phyloP scores from a whole-genome alignment of 2,888 invertebrate species.

The Odontomyia ornata region DNA sequence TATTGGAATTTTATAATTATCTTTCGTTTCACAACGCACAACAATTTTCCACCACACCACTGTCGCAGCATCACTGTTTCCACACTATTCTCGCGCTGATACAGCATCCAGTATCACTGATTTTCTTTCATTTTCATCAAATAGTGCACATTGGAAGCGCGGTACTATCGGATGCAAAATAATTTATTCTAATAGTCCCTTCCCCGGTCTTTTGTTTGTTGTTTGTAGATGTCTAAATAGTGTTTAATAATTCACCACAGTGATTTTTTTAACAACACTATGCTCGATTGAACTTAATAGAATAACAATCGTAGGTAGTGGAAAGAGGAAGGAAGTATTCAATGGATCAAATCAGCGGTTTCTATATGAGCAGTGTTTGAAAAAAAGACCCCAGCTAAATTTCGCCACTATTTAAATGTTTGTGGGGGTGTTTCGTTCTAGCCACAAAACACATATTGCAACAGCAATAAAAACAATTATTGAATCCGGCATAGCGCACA shows the following conservation, averaged over 20 bases:
- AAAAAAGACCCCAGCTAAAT: slow-evolving; percentile 8
- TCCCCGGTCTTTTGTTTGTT: neutral
- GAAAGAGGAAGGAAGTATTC: slow-evolving; percentile 37
- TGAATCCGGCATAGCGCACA: too few species aligned
- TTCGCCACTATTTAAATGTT: neutral
- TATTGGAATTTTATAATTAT: slow-evolving; percentile 13
- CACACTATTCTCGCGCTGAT: neutral
- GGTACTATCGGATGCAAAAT: slow-evolving; percentile 37
- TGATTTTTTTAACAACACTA: neutral
- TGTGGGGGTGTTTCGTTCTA: slow-evolving; percentile 23
- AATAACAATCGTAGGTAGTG: neutral
- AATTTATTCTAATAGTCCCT: slow-evolving; percentile 23
- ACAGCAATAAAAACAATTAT: too few species aligned
- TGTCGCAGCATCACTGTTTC: neutral
- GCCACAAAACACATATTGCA: neutral
- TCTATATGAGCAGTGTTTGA: neutral
- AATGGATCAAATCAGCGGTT: neutral
- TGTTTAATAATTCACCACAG: neutral
- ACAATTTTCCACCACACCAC: too few species aligned
- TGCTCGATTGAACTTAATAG: slow-evolving; percentile 16
- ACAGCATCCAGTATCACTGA: neutral
- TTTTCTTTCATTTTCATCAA: neutral
- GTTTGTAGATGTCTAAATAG: neutral
- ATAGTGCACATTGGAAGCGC: slow-evolving; percentile 19
- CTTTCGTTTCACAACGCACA: neutral